Base-by-base conservation (phyloP, 35 echinoderm and acorn worm species). In the Chiridota heheva region DNA sequence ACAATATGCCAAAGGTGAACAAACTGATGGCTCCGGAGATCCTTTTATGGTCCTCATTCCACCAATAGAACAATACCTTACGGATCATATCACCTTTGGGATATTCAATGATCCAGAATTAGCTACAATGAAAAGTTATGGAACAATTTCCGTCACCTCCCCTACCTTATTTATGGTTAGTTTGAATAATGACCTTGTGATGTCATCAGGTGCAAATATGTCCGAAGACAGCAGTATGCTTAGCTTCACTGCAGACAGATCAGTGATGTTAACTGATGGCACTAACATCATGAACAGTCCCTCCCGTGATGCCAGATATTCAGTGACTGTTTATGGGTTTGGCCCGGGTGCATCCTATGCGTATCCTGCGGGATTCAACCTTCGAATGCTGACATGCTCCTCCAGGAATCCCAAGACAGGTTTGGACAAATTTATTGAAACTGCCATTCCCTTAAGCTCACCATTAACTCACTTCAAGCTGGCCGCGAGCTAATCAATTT, bases 11-110 rank as follows among this genome's bases (percentile, higher is more conserved):
- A 96, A 96, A 63, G 92, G 92, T 16, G 61, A 81, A 42, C 86
- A 96, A 16, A 56, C 73, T 33, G 76, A 96, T 53, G 77, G 68
- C 25, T 67, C 72, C 8, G 92, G 92, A 51, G 92, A 96, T 60
- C 92, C 92, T 2, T 86, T 83, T 29, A 96, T 96, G 92, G 63
- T 27, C 2, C 15, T 91, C 17, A 49, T 90, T 35, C 92, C 82
- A 74, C 85, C 86, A 37, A 70, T 91, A 2, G 92, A 96, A 70
- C 92, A 96, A 48, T 96, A 90, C 42, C 69, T 96, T 20, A 81
- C 73, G 67, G 92, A 83, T 29, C 84, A 48, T 28, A 81, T 88
- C 3, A 96, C 92, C 15, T 96, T 96, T 76, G 87, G 87, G 40
- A 86, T 87, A 4, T 90, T 96, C 74, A 65, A 90, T 47, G 58